Evolutionary conservation across 2,888 invertebrate species (phyloP).

Genomic region (Coelinius sp.): DNA sequence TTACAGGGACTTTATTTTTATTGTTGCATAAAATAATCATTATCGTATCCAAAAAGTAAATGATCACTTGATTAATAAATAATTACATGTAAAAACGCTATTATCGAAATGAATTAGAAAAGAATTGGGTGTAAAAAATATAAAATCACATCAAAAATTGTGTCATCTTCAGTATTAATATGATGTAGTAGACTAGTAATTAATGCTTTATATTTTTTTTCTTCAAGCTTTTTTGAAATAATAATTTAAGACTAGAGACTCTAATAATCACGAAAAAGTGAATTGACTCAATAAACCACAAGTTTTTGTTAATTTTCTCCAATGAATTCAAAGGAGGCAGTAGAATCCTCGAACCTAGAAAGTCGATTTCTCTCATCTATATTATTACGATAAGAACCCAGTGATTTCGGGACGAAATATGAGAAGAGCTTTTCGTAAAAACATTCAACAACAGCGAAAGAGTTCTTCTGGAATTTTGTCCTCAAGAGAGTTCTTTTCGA

Average conservation of each 20-base stretch:
- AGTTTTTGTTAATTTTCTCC: not conserved
- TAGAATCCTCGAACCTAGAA: not conserved
- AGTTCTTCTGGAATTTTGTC: no score
- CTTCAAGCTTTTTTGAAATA: conserved; percentile 7
- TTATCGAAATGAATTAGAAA: not conserved
- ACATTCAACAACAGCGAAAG: no score
- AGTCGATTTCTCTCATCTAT: not conserved
- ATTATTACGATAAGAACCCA: no score
- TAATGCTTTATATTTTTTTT: conserved; percentile 44
- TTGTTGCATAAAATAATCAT: not conserved
- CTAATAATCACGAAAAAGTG: conserved; percentile 54
- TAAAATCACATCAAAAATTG: conserved; percentile 56
- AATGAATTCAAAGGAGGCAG: not conserved
- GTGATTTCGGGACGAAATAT: no score
- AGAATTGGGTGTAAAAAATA: conserved; percentile 53
- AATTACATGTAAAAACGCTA: conserved; percentile 1
- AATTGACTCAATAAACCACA: not conserved
- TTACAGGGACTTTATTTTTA: conserved; percentile 6
- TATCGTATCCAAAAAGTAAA: not conserved
- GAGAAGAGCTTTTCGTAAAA: no score
- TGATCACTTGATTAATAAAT: conserved; percentile 6
- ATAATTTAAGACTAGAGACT: conserved; percentile 51
- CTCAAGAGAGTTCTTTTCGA: no score
- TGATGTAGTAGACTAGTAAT: conserved; percentile 54
- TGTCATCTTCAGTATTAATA: conserved; percentile 44